These are phyloP conservation scores for Blera fallax DNA, from an alignment of 2,888 invertebrate genomes.

Conservation along the genomic window DNA sequence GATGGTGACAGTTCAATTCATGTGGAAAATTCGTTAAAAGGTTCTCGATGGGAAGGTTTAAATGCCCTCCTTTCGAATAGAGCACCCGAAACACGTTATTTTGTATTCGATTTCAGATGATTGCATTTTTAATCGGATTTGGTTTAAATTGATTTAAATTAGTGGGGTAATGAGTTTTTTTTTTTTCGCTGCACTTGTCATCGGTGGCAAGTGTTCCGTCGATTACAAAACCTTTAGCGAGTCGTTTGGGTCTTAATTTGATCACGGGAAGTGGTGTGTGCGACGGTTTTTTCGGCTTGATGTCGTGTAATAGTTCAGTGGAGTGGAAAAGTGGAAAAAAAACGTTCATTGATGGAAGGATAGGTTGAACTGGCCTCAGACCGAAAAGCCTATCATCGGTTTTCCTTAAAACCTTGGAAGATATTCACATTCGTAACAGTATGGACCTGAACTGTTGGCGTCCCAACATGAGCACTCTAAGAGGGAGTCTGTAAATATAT, in stretches of 20 bases:
- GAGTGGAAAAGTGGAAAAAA: slow-evolving; percentile 6
- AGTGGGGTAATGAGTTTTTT: slow-evolving; percentile 60
- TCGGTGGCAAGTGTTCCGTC: slow-evolving; percentile 2
- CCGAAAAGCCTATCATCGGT: no score
- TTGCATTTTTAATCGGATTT: slow-evolving; percentile 72
- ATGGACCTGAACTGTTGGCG: no score
- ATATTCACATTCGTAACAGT: no score
- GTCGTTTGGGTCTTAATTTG: slow-evolving; percentile 15
- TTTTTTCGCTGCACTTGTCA: slow-evolving; percentile 30
- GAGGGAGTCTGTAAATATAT: no score
- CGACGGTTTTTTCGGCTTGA: background rate
- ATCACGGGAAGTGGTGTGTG: slow-evolving; percentile 25
- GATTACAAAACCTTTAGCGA: slow-evolving; percentile 3
- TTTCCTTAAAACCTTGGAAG: no score
- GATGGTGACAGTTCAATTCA: slow-evolving; percentile 64
- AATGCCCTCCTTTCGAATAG: slow-evolving; percentile 13
- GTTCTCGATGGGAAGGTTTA: slow-evolving; percentile 44
- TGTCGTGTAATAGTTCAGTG: background rate
- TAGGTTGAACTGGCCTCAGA: no score
- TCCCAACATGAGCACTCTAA: no score
- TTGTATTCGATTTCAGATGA: slow-evolving; percentile 70
- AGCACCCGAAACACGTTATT: slow-evolving; percentile 34
- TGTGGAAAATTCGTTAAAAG: slow-evolving; percentile 71
- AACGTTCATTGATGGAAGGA: no score
- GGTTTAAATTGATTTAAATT: slow-evolving; percentile 70